phyloP scores from a whole-genome alignment of 2,797 vertebrate genomes.

The Tarsius wallacei region DNA sequence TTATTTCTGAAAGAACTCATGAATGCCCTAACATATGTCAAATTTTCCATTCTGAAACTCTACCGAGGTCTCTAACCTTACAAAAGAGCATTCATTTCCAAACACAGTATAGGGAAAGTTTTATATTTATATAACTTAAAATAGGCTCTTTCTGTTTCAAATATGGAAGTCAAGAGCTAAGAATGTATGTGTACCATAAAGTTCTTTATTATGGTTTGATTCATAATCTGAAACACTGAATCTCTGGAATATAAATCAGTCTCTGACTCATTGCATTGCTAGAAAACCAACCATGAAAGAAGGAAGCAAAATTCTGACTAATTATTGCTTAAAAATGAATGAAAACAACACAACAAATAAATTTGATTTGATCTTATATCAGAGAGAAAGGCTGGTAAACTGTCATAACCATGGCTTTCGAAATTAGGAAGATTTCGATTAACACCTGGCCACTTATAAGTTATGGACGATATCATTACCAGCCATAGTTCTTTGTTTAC shows the following conservation, averaged over 20 bases:
- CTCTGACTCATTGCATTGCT: not conserved
- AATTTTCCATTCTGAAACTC: constrained; percentile 21
- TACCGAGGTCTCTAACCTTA: not conserved
- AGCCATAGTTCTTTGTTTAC: not conserved
- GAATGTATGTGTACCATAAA: not conserved
- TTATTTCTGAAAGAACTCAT: constrained; percentile 28
- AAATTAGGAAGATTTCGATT: not conserved
- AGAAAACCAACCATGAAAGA: not conserved
- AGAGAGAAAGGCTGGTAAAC: not conserved
- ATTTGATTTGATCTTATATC: not conserved
- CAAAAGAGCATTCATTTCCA: not conserved
- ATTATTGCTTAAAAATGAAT: constrained; percentile 16
- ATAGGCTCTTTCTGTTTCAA: not conserved
- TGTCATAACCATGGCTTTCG: not conserved
- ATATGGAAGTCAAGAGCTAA: not conserved
- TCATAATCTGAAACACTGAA: not conserved
- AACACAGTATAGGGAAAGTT: not conserved
- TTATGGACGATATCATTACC: not conserved
- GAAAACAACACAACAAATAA: not conserved
- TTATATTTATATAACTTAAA: not conserved
- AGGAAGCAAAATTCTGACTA: not conserved
- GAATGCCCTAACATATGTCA: not conserved
- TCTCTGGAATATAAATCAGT: not conserved
- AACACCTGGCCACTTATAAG: not conserved
- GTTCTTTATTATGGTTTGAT: not conserved